phyloP scores from a whole-genome alignment of 2,113 vertebrate species.

The Edolisoma coerulescens region DNA sequence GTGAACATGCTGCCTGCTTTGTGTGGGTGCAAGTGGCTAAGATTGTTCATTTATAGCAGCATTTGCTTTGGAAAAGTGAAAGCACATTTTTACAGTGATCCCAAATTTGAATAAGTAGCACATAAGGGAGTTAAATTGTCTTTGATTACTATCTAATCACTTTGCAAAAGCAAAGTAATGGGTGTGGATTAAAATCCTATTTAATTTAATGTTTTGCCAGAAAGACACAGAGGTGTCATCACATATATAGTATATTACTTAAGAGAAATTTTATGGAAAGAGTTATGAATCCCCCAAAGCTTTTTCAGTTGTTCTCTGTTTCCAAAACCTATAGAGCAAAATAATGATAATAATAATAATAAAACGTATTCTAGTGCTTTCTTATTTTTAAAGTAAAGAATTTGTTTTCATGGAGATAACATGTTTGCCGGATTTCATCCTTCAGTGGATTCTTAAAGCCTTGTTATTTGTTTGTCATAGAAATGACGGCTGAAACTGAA shows the following conservation, averaged over 20 bases:
- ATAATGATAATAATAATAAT: not conserved
- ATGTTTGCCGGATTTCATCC: not conserved
- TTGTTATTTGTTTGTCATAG: conserved; percentile 28
- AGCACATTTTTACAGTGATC: not conserved
- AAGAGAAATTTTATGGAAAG: not conserved
- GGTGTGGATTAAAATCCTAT: not conserved
- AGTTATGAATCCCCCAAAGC: not conserved
- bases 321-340: not conserved
- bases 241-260: not conserved
- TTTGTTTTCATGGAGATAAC: not conserved
- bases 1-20: not conserved
- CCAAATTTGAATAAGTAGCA: not conserved
- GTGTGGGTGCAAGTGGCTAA: not conserved
- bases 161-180: not conserved
- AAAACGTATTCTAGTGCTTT: not conserved
- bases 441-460: conserved; percentile 9
- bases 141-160: not conserved
- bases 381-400: not conserved
- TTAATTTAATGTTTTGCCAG: not conserved
- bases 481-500: not conserved
- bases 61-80: not conserved
- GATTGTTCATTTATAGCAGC: not conserved
- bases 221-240: not conserved
- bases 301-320: not conserved
- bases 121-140: not conserved